Evolutionary conservation across 2,888 invertebrate genomes (phyloP).

Genomic region (Ditylenchus weischeri): DNA sequence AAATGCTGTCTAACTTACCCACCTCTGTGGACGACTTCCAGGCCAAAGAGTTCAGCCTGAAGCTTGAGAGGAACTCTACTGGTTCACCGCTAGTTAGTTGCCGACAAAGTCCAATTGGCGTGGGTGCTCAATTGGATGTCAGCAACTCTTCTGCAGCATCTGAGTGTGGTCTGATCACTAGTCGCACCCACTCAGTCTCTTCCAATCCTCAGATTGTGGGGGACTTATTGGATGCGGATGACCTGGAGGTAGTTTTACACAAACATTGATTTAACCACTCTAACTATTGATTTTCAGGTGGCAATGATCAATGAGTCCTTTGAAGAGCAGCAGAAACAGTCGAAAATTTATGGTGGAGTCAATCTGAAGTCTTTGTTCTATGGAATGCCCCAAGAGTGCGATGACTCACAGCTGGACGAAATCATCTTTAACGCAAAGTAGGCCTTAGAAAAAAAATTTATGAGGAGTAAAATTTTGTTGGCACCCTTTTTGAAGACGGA

Average conservation of each 20-base stretch:
- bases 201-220: constrained; percentile 16
- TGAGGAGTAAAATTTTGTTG: too few species aligned
- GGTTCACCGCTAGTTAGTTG: constrained; percentile 20
- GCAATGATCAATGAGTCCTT: constrained; percentile 44
- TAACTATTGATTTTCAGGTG: constrained; percentile 25
- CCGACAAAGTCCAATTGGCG: constrained; percentile 20
- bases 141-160: constrained; percentile 20
- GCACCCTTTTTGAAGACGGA: too few species aligned
- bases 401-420: constrained; percentile 2
- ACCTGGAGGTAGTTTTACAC: constrained; percentile 29
- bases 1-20: constrained; percentile 28
- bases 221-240: constrained; percentile 30
- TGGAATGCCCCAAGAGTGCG: constrained; percentile 7
- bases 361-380: constrained; percentile 31
- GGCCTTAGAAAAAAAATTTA: too few species aligned
- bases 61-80: constrained; percentile 25
- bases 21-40: constrained; percentile 31
- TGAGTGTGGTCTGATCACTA: constrained; percentile 5
- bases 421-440: neutral
- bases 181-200: constrained; percentile 18
- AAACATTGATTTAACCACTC: constrained; percentile 9
- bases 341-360: constrained; percentile 21
- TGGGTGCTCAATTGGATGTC: too few species aligned
- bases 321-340: constrained; percentile 36
- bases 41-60: constrained; percentile 21